Evolutionary conservation across 2,888 invertebrate genomes (phyloP), one percentile per base, ranked within the genome.

Genomic region (Epirrhoe alternata): DNA sequence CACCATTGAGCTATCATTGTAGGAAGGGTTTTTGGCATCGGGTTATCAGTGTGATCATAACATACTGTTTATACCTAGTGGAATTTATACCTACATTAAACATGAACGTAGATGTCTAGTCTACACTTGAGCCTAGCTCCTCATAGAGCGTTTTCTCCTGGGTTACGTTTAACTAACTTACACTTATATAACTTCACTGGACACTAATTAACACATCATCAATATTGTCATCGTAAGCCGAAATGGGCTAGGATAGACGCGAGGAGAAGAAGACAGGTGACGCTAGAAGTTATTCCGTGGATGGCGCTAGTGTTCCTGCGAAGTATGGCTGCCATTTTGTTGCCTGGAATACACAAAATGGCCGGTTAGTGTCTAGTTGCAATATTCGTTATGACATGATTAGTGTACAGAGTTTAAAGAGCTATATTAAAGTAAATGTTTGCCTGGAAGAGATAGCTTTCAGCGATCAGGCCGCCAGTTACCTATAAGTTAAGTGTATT

Each of bases 311-410:
- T 92, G 82, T 93, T 93, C 47, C 93, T 86, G 14, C 93, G 90
- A 5, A 93, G 86, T 51, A 92, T 93, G 14, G 93, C 92, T 56
- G 93, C 93, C 93, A 93, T 93, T 73, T 93, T 93, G 87, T 93
- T 92, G 73, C 93, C 93, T 93, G 86, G 45, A 85, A 85, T 60
- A 10, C 8, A 67, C 47, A 52, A 63, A 52, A 67, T 60, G 52
- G 63, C 47, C 31, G 56, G 10, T 62, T 61, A 45, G 5, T 31
- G 31, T 33, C 7, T 31, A 6, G 3, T 31, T 31, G 31, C n/a
- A 24, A 24, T 24, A 24, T 24, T 24, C 24, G 24, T n/a, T n/a
- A n/a, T n/a, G n/a, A n/a, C n/a, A n/a, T n/a, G n/a, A n/a, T n/a
- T n/a, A n/a, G n/a, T n/a, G n/a, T n/a, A n/a, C n/a, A n/a, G n/a